phyloP scores from a whole-genome alignment of 2,113 vertebrate genomes.

The Anoplopoma fimbria region DNA sequence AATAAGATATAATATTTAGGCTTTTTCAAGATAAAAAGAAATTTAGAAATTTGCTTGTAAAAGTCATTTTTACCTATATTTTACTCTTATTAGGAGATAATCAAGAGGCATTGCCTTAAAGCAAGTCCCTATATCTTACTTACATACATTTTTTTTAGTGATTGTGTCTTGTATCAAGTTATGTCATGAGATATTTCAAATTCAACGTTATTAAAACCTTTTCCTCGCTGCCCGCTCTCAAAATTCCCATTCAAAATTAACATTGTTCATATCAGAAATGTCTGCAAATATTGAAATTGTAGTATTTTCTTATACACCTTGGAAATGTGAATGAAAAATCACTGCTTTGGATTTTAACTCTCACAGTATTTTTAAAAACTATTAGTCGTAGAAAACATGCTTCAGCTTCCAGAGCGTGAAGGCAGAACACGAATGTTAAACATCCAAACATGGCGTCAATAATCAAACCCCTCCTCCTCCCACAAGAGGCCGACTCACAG shows the following conservation, averaged over 20 bases:
- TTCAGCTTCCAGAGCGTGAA: not conserved
- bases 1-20: not conserved
- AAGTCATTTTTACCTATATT: not conserved
- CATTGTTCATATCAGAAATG: not conserved
- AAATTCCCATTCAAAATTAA: not conserved
- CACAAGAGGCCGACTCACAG: conserved; percentile 9
- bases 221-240: not conserved
- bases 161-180: not conserved
- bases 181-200: not conserved
- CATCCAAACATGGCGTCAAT: conserved; percentile 17
- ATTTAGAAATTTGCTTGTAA: not conserved
- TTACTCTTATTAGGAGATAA: too few relatives aligned
- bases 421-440: conserved; percentile 33
- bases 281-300: too few relatives aligned
- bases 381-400: not conserved
- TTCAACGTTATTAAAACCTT: not conserved
- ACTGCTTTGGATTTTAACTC: not conserved
- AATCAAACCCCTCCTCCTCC: conserved; percentile 14
- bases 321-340: not conserved
- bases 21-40: not conserved
- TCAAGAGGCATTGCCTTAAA: too few relatives aligned
- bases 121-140: too few relatives aligned
- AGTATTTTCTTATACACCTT: not conserved
- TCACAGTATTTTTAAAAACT: not conserved
- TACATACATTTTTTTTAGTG: too few relatives aligned